A percentile compares a stretch with the other conserved stretches of the same genome.
Conservation (phyloP, 2,797 vertebrate species). For the Betta splendens region DNA sequence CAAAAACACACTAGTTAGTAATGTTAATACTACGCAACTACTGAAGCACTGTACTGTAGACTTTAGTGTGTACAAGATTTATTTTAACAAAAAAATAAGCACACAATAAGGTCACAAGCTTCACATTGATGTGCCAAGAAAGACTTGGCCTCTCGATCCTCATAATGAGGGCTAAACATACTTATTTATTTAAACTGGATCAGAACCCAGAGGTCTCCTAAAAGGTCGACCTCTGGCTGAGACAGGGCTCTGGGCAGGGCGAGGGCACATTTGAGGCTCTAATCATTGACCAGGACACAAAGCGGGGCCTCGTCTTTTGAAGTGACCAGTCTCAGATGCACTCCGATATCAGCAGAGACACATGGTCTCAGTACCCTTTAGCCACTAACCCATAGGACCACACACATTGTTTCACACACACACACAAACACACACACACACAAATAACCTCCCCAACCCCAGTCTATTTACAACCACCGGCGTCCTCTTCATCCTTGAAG, state of each 20-base stretch:
- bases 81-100: not conserved
- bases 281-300: conserved; percentile 88
- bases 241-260: conserved; percentile 73
- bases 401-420: conserved; percentile 26
- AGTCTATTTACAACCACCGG: conserved; percentile 8
- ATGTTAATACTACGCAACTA: too few relatives aligned
- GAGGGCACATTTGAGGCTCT: conserved; percentile 83
- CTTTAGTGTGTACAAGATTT: not conserved
- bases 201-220: conserved; percentile 79
- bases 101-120: not conserved
- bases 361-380: conserved; percentile 82
- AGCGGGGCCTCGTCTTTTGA: conserved; percentile 67
- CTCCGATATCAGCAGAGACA: conserved; percentile 88
- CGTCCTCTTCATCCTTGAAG: conserved; percentile 42
- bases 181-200: conserved; percentile 44
- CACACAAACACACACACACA: conserved; percentile 21
- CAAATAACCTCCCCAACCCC: not conserved
- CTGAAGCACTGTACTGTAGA: not conserved
- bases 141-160: not conserved
- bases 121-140: not conserved
- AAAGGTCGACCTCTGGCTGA: conserved; percentile 77
- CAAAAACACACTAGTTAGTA: conserved; percentile 32
- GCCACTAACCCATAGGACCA: conserved; percentile 72
- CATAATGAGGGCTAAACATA: not conserved
- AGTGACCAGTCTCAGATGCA: conserved; percentile 95